Conservation (phyloP, 2,797 vertebrate genomes). For the Rhodeus uyekii region DNA sequence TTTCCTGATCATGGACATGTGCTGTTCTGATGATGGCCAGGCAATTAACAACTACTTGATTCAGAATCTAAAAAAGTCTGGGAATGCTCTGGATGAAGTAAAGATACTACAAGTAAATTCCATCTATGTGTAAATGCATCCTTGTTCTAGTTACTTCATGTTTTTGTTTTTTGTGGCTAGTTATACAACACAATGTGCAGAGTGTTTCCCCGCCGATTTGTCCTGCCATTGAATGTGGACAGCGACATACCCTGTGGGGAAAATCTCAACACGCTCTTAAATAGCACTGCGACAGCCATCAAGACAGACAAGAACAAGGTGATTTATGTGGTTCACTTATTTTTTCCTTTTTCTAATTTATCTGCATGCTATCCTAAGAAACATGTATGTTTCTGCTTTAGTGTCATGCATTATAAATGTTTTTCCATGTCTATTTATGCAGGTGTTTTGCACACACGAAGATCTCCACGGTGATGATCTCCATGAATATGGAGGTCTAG, state of each 20-base stretch:
- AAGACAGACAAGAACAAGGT: slow-evolving; percentile 69
- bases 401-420: no score
- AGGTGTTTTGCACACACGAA: slow-evolving; percentile 88
- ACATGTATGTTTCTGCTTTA: not conserved
- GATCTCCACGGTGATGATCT: slow-evolving; percentile 82
- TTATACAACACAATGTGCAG: slow-evolving; percentile 76
- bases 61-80: slow-evolving; percentile 85
- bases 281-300: slow-evolving; percentile 75
- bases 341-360: not conserved
- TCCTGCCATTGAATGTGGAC: slow-evolving; percentile 81
- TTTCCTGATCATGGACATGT: slow-evolving; percentile 86
- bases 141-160: not conserved
- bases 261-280: slow-evolving; percentile 74
- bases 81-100: slow-evolving; percentile 77
- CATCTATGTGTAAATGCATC: not conserved
- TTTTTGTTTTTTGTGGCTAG: slow-evolving; percentile 60
- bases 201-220: slow-evolving; percentile 85
- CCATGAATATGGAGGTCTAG: slow-evolving; percentile 81
- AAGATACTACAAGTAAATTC: not conserved
- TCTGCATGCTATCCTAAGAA: not conserved
- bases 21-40: slow-evolving; percentile 82
- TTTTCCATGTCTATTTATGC: not conserved
- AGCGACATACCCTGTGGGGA: slow-evolving; percentile 65
- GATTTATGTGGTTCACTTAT: not conserved
- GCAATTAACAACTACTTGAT: slow-evolving; percentile 75